Evolutionary conservation across 2,797 vertebrate genomes (phyloP), one percentile per base, ranked within the genome.

Genomic region (Dendrocincla fuliginosa): DNA sequence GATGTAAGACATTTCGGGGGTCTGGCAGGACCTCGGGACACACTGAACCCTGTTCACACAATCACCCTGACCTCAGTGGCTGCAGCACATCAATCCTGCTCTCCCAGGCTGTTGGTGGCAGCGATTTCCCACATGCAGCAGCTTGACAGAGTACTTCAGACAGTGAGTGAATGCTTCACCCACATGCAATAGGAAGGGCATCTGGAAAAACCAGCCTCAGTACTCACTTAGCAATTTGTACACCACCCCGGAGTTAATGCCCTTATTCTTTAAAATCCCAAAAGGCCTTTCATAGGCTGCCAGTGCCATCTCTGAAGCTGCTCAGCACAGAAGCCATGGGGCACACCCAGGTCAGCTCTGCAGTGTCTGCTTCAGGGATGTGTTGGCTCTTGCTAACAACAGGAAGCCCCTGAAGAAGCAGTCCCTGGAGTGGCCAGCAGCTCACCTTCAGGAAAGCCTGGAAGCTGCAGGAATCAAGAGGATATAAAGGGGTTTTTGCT

Each of bases 151-250:
- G 25, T 16, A 17, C 9, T 79, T 84, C 50, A 79, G 80, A 3
- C 17, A 82, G 50, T 0, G 0, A 24, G 14, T 16, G 33, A 41
- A 2, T 33, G 18, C 42, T 44, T 30, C 47, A 65, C 5, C 59
- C 52, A 5, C 24, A 9, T 28, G 41, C 37, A 17, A 41, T 55
- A 60, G 37, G 53, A 82, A 63, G 47, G 79, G 53, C 2, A 5
- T 49, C 46, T 50, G 53, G 33, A 57, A 64, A 85, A 91, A 85
- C 25, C 78, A 93, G 53, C 35, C 63, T 57, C 57, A 50, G 87
- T 77, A 64, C 32, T 93, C 65, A 77, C 16, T 20, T 59, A 68
- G 84, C n/a, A 60, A 85, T 68, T 57, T 70, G 74, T 65, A 80
- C 52, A 64, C 75, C 80, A 68, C 47, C 37, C 44, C 52, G 44